Percentiles rank a stretch among this genome's conserved stretches.
phyloP scores from a whole-genome alignment of 2,797 vertebrate genomes.

The Myotis daubentonii region DNA sequence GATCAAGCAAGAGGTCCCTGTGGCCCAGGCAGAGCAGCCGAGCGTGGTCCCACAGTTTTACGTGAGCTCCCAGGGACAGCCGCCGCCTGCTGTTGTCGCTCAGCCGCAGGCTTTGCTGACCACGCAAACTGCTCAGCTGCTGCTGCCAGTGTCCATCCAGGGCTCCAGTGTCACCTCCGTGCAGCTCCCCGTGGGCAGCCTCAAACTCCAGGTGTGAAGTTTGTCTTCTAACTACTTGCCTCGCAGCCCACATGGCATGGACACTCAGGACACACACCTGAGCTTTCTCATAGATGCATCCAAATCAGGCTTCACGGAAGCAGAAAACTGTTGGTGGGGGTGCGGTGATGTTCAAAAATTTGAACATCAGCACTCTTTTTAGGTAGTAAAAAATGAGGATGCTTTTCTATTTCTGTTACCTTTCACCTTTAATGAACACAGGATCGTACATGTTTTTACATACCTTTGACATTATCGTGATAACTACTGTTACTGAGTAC shows the following conservation, averaged over 20 bases:
- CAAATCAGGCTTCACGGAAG: not conserved
- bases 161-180: conserved; percentile 85
- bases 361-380: not conserved
- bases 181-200: conserved; percentile 88
- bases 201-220: conserved; percentile 90
- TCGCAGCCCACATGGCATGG: not conserved
- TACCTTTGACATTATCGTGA: not conserved
- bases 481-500: not conserved
- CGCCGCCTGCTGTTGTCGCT: conserved; percentile 86
- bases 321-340: not conserved
- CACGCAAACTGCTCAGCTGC: conserved; percentile 88
- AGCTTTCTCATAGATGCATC: not conserved
- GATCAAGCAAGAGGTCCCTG: conserved; percentile 90
- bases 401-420: not conserved
- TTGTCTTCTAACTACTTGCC: not conserved
- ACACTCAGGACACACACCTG: no score
- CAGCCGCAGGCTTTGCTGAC: conserved; percentile 89
- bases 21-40: conserved; percentile 84
- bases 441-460: not conserved
- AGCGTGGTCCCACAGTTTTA: conserved; percentile 86
- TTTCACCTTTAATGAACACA: not conserved
- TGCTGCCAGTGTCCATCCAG: conserved; percentile 91
- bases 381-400: not conserved
- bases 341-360: not conserved
- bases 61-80: conserved; percentile 87